phyloP scores from a whole-genome alignment of 2,888 invertebrate species.

The Megamerina dolium region DNA sequence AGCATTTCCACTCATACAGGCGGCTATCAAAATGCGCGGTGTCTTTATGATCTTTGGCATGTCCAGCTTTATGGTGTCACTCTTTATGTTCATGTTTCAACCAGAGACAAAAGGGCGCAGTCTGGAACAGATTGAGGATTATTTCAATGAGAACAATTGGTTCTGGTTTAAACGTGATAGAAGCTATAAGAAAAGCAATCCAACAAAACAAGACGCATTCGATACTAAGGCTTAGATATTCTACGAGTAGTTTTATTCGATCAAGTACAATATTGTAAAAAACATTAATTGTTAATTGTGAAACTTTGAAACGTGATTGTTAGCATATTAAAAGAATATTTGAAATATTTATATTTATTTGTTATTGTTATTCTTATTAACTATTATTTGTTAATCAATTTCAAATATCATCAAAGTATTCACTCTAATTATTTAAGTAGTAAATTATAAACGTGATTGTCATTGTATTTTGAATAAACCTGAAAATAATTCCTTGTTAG shows the following conservation, averaged over 20 bases:
- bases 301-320: constrained; percentile 7
- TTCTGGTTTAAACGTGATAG: constrained; percentile 52
- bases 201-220: constrained; percentile 2
- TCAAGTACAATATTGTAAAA: not conserved
- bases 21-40: constrained; percentile 58
- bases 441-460: too few relatives aligned
- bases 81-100: constrained; percentile 61
- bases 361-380: too few relatives aligned
- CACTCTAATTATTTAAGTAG: too few relatives aligned
- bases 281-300: not conserved
- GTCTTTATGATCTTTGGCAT: constrained; percentile 66
- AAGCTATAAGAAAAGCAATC: constrained; percentile 28
- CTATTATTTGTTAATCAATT: too few relatives aligned
- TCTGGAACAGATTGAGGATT: constrained; percentile 70
- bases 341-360: too few relatives aligned
- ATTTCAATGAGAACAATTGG: constrained; percentile 63
- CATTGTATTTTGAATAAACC: too few relatives aligned
- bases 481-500: too few relatives aligned
- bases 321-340: too few relatives aligned
- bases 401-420: too few relatives aligned
- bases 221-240: too few relatives aligned
- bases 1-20: constrained; percentile 60
- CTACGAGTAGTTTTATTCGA: too few relatives aligned
- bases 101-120: constrained; percentile 71
- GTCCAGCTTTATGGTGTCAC: constrained; percentile 57